phyloP scores from a whole-genome alignment of 2,888 invertebrate genomes.

The Parnassius mnemosyne region DNA sequence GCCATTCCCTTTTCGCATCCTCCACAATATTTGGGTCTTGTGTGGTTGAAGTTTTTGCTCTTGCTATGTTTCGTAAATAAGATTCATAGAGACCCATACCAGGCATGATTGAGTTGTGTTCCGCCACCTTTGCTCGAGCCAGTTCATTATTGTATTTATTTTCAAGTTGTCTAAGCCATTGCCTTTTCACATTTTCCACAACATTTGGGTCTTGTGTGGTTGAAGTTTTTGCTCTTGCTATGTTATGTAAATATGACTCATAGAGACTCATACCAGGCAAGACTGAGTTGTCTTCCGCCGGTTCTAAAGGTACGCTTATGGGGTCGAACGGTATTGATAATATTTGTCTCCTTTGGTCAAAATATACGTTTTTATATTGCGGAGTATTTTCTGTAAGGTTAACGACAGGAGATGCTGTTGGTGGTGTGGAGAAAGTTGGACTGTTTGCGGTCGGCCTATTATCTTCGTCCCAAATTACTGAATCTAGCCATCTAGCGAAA shows the following conservation, averaged over 20 bases:
- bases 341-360: conserved; percentile 55
- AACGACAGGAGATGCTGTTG: not conserved
- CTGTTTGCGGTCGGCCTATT: conserved; percentile 46
- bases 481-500: conserved; percentile 62
- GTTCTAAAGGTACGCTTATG: conserved; percentile 65
- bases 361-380: conserved; percentile 34
- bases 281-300: conserved; percentile 65
- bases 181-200: conserved; percentile 38
- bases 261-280: conserved; percentile 69
- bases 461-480: conserved; percentile 69
- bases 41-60: conserved; percentile 51
- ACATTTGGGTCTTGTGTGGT: conserved; percentile 44
- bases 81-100: conserved; percentile 70
- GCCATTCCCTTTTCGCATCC: conserved; percentile 43
- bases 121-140: conserved; percentile 34
- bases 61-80: conserved; percentile 57
- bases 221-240: conserved; percentile 49
- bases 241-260: conserved; percentile 64
- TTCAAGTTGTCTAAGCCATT: conserved; percentile 47
- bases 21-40: conserved; percentile 37
- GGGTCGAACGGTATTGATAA: conserved; percentile 66
- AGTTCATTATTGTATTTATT: conserved; percentile 46
- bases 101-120: conserved; percentile 52
- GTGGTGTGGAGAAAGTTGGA: conserved; percentile 27
- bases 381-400: conserved; percentile 40